Evolutionary conservation across 1,140 invertebrate genomes (phyloP).

Genomic region (Bathynomus jamesi): DNA sequence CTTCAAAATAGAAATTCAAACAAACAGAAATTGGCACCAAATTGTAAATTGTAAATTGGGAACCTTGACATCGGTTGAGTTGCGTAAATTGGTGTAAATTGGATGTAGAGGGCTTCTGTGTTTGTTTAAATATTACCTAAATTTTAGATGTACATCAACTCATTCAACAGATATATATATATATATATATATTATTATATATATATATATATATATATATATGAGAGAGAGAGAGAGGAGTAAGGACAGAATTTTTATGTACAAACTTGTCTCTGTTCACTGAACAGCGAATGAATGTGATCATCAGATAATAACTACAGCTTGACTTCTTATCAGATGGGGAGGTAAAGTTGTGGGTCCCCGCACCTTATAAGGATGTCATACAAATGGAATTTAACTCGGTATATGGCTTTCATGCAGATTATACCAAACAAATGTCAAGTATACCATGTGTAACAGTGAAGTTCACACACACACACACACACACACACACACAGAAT

Average conservation of each 20-base stretch:
- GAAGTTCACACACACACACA: no score
- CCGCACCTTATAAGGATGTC: no score
- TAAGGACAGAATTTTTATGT: not conserved
- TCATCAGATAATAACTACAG: no score
- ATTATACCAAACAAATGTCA: no score
- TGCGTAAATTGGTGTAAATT: not conserved
- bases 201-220: not conserved
- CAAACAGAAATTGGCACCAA: not conserved
- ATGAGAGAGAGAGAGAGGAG: not conserved
- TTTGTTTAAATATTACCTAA: not conserved
- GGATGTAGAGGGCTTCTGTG: not conserved
- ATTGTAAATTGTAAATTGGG: constrained; percentile 1
- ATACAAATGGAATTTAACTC: no score
- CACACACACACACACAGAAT: no score
- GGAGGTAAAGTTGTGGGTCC: no score
- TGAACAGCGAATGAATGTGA: no score
- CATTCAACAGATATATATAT: not conserved
- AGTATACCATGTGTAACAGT: no score
- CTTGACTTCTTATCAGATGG: no score
- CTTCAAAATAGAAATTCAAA: not conserved
- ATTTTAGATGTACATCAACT: not conserved
- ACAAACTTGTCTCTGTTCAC: no score
- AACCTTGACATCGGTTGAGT: not conserved
- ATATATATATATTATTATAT: not conserved
- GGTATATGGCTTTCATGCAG: no score